Evolutionary conservation across 2,797 vertebrate genomes (phyloP).

Genomic region (Enteromius afrohamiltoni): DNA sequence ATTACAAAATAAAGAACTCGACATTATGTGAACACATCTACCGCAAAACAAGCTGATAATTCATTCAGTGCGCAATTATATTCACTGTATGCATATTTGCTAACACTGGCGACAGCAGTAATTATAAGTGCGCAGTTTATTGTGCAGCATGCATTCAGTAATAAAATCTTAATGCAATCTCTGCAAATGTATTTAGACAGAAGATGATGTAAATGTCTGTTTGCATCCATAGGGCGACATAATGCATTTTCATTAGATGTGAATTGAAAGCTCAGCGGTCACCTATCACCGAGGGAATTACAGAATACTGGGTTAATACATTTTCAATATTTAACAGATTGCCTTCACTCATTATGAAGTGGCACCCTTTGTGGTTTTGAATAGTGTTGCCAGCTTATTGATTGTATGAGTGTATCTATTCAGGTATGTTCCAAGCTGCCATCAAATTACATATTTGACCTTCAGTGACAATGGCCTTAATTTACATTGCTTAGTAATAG

Average conservation of each 20-base stretch:
- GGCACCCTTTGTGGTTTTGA: neutral
- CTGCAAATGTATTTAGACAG: constrained; percentile 18
- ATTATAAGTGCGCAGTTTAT: constrained; percentile 11
- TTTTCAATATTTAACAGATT: constrained; percentile 35
- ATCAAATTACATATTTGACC: constrained; percentile 58
- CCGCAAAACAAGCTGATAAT: constrained; percentile 7
- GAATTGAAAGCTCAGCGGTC: constrained; percentile 26
- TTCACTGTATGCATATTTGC: constrained; percentile 13
- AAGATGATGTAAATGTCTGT: constrained; percentile 33
- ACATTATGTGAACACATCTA: neutral
- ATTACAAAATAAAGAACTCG: neutral
- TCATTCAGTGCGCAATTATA: neutral
- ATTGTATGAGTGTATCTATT: constrained; percentile 29
- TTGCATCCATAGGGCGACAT: constrained; percentile 9
- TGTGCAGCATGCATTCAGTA: neutral
- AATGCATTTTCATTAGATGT: neutral
- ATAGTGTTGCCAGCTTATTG: constrained; percentile 33
- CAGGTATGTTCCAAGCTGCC: constrained; percentile 39
- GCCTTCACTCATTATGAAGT: constrained; percentile 7
- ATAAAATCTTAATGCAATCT: neutral
- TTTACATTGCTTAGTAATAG: constrained; percentile 60
- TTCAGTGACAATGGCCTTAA: constrained; percentile 52
- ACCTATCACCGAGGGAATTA: neutral
- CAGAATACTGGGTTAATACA: neutral
- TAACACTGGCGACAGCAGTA: neutral